Conservation (phyloP, 2,797 vertebrate species). For the Sarcophilus harrisii region DNA sequence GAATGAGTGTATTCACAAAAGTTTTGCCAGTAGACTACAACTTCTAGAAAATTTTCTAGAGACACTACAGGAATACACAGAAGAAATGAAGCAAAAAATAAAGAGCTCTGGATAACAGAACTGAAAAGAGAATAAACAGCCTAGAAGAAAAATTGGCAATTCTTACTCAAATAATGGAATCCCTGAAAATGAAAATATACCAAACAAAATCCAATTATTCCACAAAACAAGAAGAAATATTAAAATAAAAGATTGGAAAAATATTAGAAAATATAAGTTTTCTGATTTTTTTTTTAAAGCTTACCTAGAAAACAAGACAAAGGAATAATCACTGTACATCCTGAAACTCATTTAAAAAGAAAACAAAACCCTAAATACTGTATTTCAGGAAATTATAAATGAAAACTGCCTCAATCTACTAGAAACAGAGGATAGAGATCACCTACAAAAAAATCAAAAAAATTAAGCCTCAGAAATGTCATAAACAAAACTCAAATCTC, state of each 20-base stretch:
- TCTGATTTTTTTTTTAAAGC: too few species aligned
- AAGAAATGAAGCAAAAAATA: too few species aligned
- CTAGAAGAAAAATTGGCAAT: not conserved
- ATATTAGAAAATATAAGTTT: not conserved
- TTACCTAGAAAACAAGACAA: too few species aligned
- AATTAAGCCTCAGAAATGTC: not conserved
- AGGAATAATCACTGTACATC: too few species aligned
- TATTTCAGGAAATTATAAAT: not conserved
- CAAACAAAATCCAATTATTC: not conserved
- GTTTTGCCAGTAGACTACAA: not conserved
- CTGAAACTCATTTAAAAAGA: not conserved
- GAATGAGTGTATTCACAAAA: not conserved
- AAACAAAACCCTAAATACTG: not conserved
- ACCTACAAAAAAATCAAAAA: not conserved
- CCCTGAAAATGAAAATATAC: not conserved
- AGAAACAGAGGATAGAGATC: not conserved
- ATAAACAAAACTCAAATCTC: not conserved
- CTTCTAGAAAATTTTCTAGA: not conserved
- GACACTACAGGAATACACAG: too few species aligned
- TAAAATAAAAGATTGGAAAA: not conserved
- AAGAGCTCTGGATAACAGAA: not conserved
- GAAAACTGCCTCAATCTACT: not conserved
- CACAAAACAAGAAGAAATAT: not conserved
- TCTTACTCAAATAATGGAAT: not conserved
- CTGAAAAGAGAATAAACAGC: not conserved